A percentile compares a stretch with the other conserved stretches of the same genome.
Evolutionary conservation across 2,888 invertebrate species (phyloP).

Genomic region (Ptilodon capucinus): DNA sequence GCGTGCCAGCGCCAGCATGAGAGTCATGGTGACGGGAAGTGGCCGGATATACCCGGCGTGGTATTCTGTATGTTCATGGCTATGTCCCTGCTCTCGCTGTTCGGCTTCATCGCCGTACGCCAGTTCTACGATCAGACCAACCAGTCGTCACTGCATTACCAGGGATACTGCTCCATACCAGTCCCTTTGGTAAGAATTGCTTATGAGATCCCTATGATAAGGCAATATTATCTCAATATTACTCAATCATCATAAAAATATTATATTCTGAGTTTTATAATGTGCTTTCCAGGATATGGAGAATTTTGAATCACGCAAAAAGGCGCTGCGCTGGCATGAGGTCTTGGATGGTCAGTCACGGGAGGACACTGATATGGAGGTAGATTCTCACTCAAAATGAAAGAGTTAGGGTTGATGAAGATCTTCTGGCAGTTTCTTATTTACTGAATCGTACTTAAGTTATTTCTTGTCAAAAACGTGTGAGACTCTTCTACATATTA

Average conservation of each 20-base stretch:
- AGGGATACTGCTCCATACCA: slow-evolving; percentile 87
- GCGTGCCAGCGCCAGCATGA: neutral
- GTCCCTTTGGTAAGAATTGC: slow-evolving; percentile 58
- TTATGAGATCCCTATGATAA: no score
- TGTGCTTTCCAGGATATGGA: slow-evolving; percentile 17
- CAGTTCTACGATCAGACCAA: slow-evolving; percentile 88
- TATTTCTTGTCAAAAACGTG: no score
- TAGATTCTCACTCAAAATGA: no score
- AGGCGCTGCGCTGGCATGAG: slow-evolving; percentile 25
- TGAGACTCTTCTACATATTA: no score
- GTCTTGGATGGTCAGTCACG: slow-evolving; percentile 6
- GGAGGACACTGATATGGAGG: slow-evolving; percentile 20
- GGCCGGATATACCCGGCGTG: slow-evolving; percentile 51
- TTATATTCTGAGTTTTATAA: neutral
- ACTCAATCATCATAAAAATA: no score
- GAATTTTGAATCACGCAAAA: slow-evolving; percentile 19
- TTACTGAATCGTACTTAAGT: no score
- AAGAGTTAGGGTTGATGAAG: no score
- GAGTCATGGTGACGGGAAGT: slow-evolving; percentile 1
- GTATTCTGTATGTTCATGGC: slow-evolving; percentile 81
- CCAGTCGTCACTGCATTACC: slow-evolving; percentile 80
- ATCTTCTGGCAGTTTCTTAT: no score
- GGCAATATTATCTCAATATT: no score
- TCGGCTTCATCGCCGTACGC: slow-evolving; percentile 87
- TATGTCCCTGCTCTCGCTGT: slow-evolving; percentile 86